Base-by-base conservation (phyloP, 2,113 vertebrate species). In the Lethenteron reissneri region DNA sequence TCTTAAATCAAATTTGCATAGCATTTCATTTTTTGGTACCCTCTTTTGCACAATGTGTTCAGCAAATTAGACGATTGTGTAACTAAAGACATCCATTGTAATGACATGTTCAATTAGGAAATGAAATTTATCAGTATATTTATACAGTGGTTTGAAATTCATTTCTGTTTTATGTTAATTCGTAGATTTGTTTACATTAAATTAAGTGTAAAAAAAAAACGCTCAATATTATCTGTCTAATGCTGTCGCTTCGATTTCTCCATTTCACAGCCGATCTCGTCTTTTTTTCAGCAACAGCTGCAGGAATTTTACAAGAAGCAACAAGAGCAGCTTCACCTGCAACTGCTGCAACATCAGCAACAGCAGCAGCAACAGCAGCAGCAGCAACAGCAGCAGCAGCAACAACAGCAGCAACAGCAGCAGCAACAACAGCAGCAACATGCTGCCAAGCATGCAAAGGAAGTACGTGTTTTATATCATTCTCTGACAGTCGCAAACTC, bases 291-390 rank as follows among this genome's bases (percentile, higher is more conserved):
- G 91, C 94, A 99, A 88, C 92, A 97, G 83, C 89, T 99, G 83
- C 92, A 99, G 85, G 94, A 99, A 82, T 96, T 97, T 83, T 99
- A 99, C 82, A 99, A 99, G 81, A 99, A 99, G 86, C 94, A 99
- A 84, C 94, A 99, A 82, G 94, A 99, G 85, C 90, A 95, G 84
- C 87, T 99, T 81, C 94, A 99, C 82, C 86, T 97, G 81, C 94
- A 99, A 84, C 91, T 99, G 81, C 80, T 97, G 78, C 94, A 96
- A 80, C 92, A 97, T 80, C 90, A 92, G 73, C 90, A 95, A 8
- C 82, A 84, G 12, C 82, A 83, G 21, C 82, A 83, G n/a, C 84
- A 80, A 1, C 81, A 81, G 1, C 82, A 83, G 0, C 84, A 85
- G 0, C 84, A 84, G 0, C 84, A 83, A 0, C 84, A 84, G 0